phyloP scores from a whole-genome alignment of 2,888 invertebrate genomes.

The Trichopoda pennipes region DNA sequence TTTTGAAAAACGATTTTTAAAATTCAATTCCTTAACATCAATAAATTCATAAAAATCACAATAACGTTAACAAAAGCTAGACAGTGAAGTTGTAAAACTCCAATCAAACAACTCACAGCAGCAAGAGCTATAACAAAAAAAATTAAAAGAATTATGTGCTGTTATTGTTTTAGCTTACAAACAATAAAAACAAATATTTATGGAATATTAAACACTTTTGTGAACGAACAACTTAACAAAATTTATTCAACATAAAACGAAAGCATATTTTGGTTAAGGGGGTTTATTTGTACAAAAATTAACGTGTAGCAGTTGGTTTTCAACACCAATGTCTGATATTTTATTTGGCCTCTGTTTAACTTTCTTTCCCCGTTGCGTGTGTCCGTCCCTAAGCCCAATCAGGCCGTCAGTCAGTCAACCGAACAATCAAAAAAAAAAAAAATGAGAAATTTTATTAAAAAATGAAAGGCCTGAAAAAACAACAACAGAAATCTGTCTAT shows the following conservation, averaged over 20 bases:
- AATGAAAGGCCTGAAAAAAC: constrained; percentile 46
- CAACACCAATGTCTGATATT: constrained; percentile 46
- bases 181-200: constrained; percentile 65
- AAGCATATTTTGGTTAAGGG: constrained; percentile 28
- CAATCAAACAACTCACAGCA: constrained; percentile 67
- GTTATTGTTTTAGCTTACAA: constrained; percentile 23
- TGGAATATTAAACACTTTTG: constrained; percentile 65
- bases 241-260: constrained; percentile 52
- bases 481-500: constrained; percentile 50
- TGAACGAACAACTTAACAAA: constrained; percentile 49
- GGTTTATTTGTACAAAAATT: constrained; percentile 21
- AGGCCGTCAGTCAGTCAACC: constrained; percentile 35
- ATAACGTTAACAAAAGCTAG: constrained; percentile 53
- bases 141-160: constrained; percentile 34
- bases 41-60: constrained; percentile 2
- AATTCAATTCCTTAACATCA: too few relatives aligned
- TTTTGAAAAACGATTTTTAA: too few relatives aligned
- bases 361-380: not conserved
- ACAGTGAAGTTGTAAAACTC: constrained; percentile 61
- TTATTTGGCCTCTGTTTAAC: not conserved
- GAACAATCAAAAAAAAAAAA: constrained; percentile 33
- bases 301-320: constrained; percentile 39
- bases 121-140: constrained; percentile 31
- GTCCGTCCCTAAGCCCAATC: constrained; percentile 8
- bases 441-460: not conserved